These are phyloP conservation scores for Geodia barretti DNA, from an alignment of 37 sponge, comb jelly and placozoan species.

Conservation along the genomic window DNA sequence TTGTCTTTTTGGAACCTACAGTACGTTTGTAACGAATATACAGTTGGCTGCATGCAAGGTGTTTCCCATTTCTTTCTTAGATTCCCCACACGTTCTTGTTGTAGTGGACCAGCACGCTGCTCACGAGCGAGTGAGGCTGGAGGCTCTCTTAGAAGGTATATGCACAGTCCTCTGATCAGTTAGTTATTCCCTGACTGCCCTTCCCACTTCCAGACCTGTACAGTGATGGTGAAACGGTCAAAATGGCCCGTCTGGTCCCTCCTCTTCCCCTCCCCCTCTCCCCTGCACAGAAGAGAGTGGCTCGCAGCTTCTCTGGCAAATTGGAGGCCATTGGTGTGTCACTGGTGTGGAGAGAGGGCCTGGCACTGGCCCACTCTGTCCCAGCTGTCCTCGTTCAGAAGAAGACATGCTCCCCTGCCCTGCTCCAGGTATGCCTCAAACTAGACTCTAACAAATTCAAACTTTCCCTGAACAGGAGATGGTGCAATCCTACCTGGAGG, in stretches of 20 bases:
- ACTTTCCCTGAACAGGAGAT: conserved; percentile 46
- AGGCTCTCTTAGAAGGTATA: conserved; percentile 61
- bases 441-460: too few species aligned
- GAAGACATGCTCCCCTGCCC: too few species aligned
- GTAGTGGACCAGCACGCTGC: conserved; percentile 98
- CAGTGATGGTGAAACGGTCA: background rate
- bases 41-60: background rate
- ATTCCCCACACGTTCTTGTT: conserved; percentile 67
- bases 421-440: too few species aligned
- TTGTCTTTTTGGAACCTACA: conserved; percentile 56
- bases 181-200: too few species aligned
- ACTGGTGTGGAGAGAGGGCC: conserved; percentile 2
- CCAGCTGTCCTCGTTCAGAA: too few species aligned
- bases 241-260: background rate
- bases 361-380: conserved; percentile 22
- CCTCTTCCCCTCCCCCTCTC: conserved; percentile 36
- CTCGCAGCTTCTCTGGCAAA: conserved; percentile 19
- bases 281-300: conserved; percentile 22
- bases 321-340: conserved; percentile 42
- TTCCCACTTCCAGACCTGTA: background rate
- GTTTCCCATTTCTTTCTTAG: too few species aligned
- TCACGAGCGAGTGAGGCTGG: conserved; percentile 92
- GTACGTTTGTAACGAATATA: background rate
- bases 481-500: conserved; percentile 53
- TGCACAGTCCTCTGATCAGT: background rate